Evolutionary conservation across 2,888 invertebrate species (phyloP).

Genomic region (Mesorhabditis sp.): DNA sequence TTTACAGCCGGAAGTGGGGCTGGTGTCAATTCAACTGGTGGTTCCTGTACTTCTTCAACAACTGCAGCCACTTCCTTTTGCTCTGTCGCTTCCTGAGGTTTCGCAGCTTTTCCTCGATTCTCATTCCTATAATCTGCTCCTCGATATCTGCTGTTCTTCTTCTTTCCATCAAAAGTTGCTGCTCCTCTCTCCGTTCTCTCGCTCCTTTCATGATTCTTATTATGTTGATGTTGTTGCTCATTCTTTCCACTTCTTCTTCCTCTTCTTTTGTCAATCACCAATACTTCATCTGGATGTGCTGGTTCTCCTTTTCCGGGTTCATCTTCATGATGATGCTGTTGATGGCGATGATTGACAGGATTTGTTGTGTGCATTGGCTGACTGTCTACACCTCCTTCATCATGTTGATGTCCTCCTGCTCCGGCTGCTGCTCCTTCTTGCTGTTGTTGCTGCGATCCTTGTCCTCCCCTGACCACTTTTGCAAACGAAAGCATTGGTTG

Average conservation of each 20-base stretch:
- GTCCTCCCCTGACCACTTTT: conserved; percentile 29
- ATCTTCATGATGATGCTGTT: conserved; percentile 9
- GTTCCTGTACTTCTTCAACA: conserved; percentile 11
- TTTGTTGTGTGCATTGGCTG: conserved; percentile 11
- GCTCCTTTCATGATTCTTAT: conserved; percentile 7
- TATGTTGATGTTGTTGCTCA: conserved; percentile 3
- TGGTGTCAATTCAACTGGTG: conserved; percentile 35
- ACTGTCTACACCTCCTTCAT: conserved; percentile 16
- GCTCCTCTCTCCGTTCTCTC: conserved; percentile 3
- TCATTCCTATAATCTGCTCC: background rate
- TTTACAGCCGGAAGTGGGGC: conserved; percentile 42
- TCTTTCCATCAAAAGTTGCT: background rate
- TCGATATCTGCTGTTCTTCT: background rate
- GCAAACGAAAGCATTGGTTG: conserved; percentile 48
- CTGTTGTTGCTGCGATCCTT: conserved; percentile 11
- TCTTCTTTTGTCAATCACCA: conserved; percentile 8
- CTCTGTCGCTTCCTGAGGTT: background rate
- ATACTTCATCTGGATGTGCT: conserved; percentile 9
- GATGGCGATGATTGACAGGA: conserved; percentile 8
- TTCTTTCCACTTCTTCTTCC: conserved; percentile 22
- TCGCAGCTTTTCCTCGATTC: background rate
- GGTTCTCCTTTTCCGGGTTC: conserved; percentile 10
- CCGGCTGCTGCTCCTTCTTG: conserved; percentile 9
- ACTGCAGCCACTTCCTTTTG: conserved; percentile 4
- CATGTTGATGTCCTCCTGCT: conserved; percentile 8